Percentiles rank a stretch among this genome's conserved stretches.
These are phyloP conservation scores for Antedon mediterranea DNA, from an alignment of 53 echinoderm and acorn worm species.

Conservation along the genomic window DNA sequence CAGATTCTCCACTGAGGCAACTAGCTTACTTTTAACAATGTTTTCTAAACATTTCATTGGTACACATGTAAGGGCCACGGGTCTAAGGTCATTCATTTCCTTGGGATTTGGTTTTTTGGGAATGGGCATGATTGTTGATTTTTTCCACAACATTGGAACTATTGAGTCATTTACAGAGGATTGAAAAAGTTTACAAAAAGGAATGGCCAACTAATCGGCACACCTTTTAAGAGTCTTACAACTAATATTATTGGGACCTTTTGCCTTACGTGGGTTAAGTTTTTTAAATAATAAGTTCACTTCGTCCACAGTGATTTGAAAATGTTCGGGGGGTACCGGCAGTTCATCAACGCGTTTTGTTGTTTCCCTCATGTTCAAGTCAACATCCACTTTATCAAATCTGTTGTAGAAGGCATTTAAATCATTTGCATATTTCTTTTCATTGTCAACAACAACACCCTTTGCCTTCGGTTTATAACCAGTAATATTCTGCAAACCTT, in stretches of 20 bases:
- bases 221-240: background rate
- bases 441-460: background rate
- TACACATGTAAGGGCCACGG: constrained; percentile 17
- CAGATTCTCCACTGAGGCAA: no score
- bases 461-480: background rate
- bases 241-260: background rate
- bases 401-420: background rate
- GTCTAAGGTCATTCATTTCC: constrained; percentile 23
- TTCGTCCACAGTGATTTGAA: no score
- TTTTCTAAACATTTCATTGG: constrained; percentile 17
- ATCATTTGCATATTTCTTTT: background rate
- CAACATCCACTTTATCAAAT: background rate
- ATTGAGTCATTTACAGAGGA: background rate
- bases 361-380: no score
- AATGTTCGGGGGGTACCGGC: no score
- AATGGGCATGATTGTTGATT: constrained; percentile 9
- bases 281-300: no score
- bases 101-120: constrained; percentile 13
- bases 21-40: no score
- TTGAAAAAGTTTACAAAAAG: constrained; percentile 8
- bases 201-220: background rate
- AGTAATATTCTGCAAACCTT: background rate
- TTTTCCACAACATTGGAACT: constrained; percentile 16
- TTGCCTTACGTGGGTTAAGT: background rate
- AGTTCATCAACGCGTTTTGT: no score